Conservation (phyloP, 2,113 vertebrate genomes). For the Pseudonaja textilis region DNA sequence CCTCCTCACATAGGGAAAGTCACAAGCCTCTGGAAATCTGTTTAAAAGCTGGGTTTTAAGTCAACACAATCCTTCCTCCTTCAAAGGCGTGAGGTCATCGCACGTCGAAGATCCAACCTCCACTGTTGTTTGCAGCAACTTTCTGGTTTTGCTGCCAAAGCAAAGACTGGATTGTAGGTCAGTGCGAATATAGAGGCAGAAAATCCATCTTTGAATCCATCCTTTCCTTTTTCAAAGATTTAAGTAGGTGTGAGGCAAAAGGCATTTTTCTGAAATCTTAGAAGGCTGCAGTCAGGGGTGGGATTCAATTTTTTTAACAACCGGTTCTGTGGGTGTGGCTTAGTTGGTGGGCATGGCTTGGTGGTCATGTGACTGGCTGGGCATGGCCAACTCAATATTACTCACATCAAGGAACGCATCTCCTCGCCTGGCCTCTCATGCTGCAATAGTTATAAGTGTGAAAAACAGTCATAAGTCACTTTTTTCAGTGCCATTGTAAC, state of each 20-base stretch:
- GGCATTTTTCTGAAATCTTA: background rate
- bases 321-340: no score
- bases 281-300: background rate
- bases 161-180: background rate
- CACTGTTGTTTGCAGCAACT: background rate
- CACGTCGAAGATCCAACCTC: background rate
- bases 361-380: no score
- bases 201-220: background rate
- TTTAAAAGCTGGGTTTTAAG: conserved; percentile 1
- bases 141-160: background rate
- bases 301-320: no score
- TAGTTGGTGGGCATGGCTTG: no score
- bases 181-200: background rate
- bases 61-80: background rate
- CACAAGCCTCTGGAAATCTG: background rate
- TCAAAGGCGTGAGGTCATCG: background rate
- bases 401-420: no score
- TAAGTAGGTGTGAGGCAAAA: background rate
- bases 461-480: no score
- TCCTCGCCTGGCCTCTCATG: no score
- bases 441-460: no score
- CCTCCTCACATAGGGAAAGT: background rate
- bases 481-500: no score
- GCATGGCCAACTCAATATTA: no score
- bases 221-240: background rate